Percentiles rank a stretch among this genome's conserved stretches.
phyloP scores from a whole-genome alignment of 2,888 invertebrate genomes.

The Ligdia adustata region DNA sequence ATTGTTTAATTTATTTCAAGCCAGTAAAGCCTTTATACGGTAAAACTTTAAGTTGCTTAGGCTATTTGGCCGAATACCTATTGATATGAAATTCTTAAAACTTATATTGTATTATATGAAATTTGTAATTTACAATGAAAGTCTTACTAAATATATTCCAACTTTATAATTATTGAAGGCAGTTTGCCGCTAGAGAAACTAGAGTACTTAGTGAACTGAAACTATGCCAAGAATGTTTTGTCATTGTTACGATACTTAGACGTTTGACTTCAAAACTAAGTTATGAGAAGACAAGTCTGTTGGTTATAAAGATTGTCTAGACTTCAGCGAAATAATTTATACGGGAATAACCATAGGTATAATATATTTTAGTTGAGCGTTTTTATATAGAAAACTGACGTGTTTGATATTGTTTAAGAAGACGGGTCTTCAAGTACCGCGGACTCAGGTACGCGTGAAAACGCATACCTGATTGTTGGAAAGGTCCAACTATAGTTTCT shows the following conservation, averaged over 20 bases:
- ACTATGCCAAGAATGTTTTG: slow-evolving; percentile 16
- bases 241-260: slow-evolving; percentile 16
- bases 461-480: no score
- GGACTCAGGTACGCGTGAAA: no score
- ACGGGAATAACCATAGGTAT: no score
- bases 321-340: neutral
- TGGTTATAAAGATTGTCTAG: neutral
- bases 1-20: no score
- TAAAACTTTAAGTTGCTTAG: no score
- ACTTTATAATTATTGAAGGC: neutral
- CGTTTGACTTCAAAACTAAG: slow-evolving; percentile 8
- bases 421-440: no score
- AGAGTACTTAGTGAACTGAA: neutral
- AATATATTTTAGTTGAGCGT: no score
- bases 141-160: neutral
- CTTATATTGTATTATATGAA: neutral
- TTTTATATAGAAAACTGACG: neutral
- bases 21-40: no score
- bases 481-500: no score
- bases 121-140: neutral
- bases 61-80: no score
- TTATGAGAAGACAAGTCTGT: neutral
- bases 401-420: no score
- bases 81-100: no score
- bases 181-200: slow-evolving; percentile 2